Evolutionary conservation across 2,888 invertebrate species (phyloP).

Genomic region (Tachina fera): DNA sequence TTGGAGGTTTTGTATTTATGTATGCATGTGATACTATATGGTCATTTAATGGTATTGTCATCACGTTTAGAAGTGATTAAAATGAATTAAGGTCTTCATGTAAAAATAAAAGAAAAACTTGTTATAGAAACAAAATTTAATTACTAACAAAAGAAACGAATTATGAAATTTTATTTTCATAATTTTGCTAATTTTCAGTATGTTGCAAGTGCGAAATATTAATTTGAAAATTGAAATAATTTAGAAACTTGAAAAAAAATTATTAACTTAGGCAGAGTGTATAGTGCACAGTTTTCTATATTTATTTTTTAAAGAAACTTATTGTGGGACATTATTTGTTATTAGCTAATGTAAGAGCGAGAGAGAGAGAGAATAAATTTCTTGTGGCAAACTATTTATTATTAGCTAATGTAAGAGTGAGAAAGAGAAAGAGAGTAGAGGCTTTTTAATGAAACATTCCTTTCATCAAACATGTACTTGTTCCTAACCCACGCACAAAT

Average conservation of each 20-base stretch:
- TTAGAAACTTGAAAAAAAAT: not conserved
- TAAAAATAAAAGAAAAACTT: not conserved
- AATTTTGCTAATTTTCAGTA: not conserved
- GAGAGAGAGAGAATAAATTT: too few relatives aligned
- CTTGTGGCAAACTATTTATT: too few relatives aligned
- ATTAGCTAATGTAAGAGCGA: too few relatives aligned
- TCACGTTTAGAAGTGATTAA: constrained; percentile 71
- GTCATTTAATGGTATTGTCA: constrained; percentile 68
- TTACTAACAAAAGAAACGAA: not conserved
- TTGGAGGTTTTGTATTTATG: constrained; percentile 40
- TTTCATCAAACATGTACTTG: not conserved
- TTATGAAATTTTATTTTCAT: not conserved
- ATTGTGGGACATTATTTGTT: too few relatives aligned
- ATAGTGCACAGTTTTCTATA: too few relatives aligned
- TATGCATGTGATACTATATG: constrained; percentile 54
- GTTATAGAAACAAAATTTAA: constrained; percentile 5
- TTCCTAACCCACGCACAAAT: not conserved
- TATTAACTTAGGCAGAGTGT: not conserved
- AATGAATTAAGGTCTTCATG: constrained; percentile 63
- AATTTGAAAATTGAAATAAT: constrained; percentile 9
- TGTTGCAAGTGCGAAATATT: not conserved
- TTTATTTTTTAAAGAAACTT: too few relatives aligned
- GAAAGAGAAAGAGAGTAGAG: too few relatives aligned
- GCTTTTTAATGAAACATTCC: too few relatives aligned
- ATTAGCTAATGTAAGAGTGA: too few relatives aligned